These are phyloP conservation scores for Poeciliopsis paucimaculata DNA, from an alignment of 2,797 vertebrate species.

Conservation along the genomic window DNA sequence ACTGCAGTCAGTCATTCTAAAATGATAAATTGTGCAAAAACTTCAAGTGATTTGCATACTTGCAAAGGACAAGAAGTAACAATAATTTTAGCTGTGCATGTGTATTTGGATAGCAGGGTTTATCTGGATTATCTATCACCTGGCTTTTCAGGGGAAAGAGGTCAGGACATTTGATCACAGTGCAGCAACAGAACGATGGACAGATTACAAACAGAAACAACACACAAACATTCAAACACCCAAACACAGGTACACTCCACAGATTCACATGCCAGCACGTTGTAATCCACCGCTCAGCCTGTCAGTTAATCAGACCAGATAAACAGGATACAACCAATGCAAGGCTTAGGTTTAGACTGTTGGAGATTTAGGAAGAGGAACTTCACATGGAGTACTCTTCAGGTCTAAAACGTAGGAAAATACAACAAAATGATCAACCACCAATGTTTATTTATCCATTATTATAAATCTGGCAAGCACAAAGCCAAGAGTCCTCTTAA, in stretches of 20 bases:
- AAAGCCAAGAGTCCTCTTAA: neutral
- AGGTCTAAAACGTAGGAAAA: neutral
- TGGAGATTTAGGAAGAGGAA: neutral
- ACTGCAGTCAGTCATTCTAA: neutral
- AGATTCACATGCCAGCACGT: conserved; percentile 19
- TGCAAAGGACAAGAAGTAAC: neutral
- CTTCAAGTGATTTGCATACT: neutral
- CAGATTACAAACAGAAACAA: conserved; percentile 43
- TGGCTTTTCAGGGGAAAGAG: conserved; percentile 19
- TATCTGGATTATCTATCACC: conserved; percentile 59
- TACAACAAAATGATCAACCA: neutral
- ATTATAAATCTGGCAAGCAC: neutral
- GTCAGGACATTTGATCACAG: conserved; percentile 48
- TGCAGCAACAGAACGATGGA: conserved; percentile 26
- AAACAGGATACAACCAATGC: conserved; percentile 5
- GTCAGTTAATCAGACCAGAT: conserved; percentile 22
- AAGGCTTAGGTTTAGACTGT: conserved; percentile 7
- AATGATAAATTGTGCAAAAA: neutral
- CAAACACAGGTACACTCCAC: conserved; percentile 20
- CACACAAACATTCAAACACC: conserved; percentile 20
- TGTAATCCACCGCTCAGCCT: conserved; percentile 40
- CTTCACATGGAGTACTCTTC: neutral
- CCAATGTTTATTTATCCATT: neutral
- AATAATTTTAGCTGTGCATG: conserved; percentile 7
- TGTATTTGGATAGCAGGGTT: conserved; percentile 18